Percentiles rank a stretch among this genome's conserved stretches.
phyloP scores from a whole-genome alignment of 1,140 invertebrate species.

The Musca vetustissima region DNA sequence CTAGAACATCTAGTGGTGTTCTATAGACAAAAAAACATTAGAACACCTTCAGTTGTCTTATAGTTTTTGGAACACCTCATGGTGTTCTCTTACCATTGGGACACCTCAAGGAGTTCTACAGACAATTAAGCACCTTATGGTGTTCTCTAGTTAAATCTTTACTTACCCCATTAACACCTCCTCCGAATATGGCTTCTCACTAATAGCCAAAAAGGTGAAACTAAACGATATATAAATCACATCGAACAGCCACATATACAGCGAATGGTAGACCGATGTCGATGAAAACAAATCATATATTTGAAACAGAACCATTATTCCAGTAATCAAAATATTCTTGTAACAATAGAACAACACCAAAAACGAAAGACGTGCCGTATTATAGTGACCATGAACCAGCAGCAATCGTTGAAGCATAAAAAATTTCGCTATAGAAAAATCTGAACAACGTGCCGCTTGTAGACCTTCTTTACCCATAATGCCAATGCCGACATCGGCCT shows the following conservation, averaged over 20 bases:
- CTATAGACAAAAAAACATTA: too few relatives aligned
- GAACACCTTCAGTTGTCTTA: too few relatives aligned
- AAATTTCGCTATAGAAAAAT: slow-evolving; percentile 70
- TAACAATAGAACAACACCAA: slow-evolving; percentile 87
- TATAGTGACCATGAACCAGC: slow-evolving; percentile 78
- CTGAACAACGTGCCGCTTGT: slow-evolving; percentile 72
- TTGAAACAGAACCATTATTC: slow-evolving; percentile 63
- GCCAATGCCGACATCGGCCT: slow-evolving; percentile 74
- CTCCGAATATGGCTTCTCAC: slow-evolving; percentile 69
- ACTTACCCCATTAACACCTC: slow-evolving; percentile 63
- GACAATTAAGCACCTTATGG: too few relatives aligned
- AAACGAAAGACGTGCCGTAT: slow-evolving; percentile 71
- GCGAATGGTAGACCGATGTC: slow-evolving; percentile 69
- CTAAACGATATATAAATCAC: slow-evolving; percentile 73
- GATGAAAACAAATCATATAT: slow-evolving; percentile 64
- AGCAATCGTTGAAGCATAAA: slow-evolving; percentile 68
- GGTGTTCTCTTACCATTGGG: too few relatives aligned
- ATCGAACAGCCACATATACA: slow-evolving; percentile 76
- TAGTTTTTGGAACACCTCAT: too few relatives aligned
- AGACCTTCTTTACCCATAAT: slow-evolving; percentile 78
- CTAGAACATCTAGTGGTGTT: too few relatives aligned
- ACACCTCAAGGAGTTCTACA: too few relatives aligned
- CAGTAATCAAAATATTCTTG: slow-evolving; percentile 76
- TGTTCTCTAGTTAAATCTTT: too few relatives aligned
- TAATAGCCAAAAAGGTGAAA: slow-evolving; percentile 68